Base-by-base conservation (phyloP, 1,140 invertebrate genomes). In the Magallana angulata region DNA sequence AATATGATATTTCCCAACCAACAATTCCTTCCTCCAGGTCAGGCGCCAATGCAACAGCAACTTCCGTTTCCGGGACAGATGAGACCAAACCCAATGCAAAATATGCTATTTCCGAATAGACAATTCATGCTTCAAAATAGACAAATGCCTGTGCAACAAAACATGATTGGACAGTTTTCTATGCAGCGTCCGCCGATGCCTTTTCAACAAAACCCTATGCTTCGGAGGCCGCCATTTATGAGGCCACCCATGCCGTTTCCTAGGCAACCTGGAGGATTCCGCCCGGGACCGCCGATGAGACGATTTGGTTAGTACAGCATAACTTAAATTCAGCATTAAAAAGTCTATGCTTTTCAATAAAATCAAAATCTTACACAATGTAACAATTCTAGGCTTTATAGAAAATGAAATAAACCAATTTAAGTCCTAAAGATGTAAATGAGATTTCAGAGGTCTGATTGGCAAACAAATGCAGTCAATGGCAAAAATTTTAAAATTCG, bases 1-100 rank as follows among this genome's bases (percentile, higher is more conserved):
- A 76, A 76, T 12, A 30, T 76, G 68, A 76, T 76, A 30, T 24
- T 36, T 36, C 68, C 68, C 9, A 76, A 76, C 14, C 68, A 76
- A 76, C 1, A 11, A 12, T 76, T 76, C 36, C 12, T 24, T 12
- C 24, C 68, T 76, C 68, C 68, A 2, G 68, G 68, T 2, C 68
- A 76, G 24, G 68, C 18, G 9, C 68, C 68, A 30, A 62, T 62
- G 14, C 60, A 62, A 62, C 60, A 62, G n/a, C 60, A 12, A 7
- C n/a, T 62, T 62, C 60, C 60, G n/a, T 62, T 62, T 62, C 60
- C 60, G 60, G 11, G 60, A 62, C 60, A 62, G n/a, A 76, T 76
- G 68, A 18, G 24, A 76, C 68, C 68, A 8, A 76, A 76, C 11
- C 68, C 18, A 8, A 76, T 76, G 30, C 68, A 76, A 76, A 76